phyloP scores from a whole-genome alignment of 2,888 invertebrate species.

The Terebella lapidaria region DNA sequence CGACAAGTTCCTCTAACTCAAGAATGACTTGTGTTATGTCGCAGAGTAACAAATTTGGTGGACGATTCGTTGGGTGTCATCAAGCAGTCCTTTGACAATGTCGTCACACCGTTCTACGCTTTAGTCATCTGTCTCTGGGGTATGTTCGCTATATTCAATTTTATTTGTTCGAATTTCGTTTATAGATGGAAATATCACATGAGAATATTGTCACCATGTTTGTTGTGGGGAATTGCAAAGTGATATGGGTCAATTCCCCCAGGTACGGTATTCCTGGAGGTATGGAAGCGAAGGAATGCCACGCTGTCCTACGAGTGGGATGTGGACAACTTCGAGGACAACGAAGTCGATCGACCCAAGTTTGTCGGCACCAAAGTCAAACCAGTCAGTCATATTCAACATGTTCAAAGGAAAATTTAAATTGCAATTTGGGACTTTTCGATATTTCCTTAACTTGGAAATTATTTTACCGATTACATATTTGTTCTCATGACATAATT shows the following conservation, averaged over 20 bases:
- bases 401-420: neutral
- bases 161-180: too few species aligned
- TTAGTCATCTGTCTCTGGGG: constrained; percentile 56
- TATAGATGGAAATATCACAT: too few species aligned
- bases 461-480: too few species aligned
- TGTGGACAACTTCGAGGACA: constrained; percentile 53
- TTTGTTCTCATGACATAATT: too few species aligned
- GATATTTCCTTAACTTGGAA: too few species aligned
- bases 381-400: constrained; percentile 10
- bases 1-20: too few species aligned
- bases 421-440: too few species aligned
- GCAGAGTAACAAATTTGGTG: constrained; percentile 29
- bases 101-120: constrained; percentile 54
- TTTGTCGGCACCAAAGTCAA: constrained; percentile 32
- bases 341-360: constrained; percentile 55
- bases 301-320: constrained; percentile 56
- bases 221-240: too few species aligned
- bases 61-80: constrained; percentile 38
- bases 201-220: too few species aligned
- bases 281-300: constrained; percentile 46
- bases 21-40: too few species aligned
- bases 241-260: too few species aligned
- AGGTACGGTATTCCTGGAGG: constrained; percentile 36
- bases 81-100: constrained; percentile 54
- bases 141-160: constrained; percentile 28